phyloP scores from a whole-genome alignment of 1,140 invertebrate species.

The Archivesica marissinica region DNA sequence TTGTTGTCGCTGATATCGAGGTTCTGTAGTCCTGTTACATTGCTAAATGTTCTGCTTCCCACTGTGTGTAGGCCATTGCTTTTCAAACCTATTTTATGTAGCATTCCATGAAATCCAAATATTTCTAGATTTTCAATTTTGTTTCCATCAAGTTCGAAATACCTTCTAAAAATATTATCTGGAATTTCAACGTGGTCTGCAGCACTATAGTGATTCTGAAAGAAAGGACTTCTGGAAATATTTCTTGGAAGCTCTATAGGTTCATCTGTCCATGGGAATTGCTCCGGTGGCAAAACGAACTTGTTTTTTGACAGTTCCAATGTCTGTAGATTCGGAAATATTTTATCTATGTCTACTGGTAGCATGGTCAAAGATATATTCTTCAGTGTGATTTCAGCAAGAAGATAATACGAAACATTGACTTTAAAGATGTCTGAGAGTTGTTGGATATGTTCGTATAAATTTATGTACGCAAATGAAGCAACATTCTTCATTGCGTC shows the following conservation, averaged over 20 bases:
- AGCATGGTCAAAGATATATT: constrained; percentile 55
- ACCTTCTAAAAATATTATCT: constrained; percentile 60
- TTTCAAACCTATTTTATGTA: constrained; percentile 68
- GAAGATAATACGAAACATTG: constrained; percentile 15
- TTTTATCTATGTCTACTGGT: constrained; percentile 29
- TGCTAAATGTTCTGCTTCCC: constrained; percentile 57
- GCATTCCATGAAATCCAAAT: constrained; percentile 62
- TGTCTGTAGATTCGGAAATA: constrained; percentile 71
- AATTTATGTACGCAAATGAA: not conserved
- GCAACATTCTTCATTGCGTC: not conserved
- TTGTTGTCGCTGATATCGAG: constrained; percentile 4
- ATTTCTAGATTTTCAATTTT: constrained; percentile 60
- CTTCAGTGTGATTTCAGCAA: constrained; percentile 63
- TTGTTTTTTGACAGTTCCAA: constrained; percentile 68
- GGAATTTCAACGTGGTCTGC: constrained; percentile 52
- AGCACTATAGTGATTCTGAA: constrained; percentile 65
- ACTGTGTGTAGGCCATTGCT: constrained; percentile 60
- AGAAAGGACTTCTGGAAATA: constrained; percentile 60
- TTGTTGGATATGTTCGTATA: not conserved
- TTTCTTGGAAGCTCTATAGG: constrained; percentile 46
- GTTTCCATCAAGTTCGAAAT: constrained; percentile 67
- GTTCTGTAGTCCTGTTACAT: constrained; percentile 64
- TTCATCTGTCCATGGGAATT: constrained; percentile 68
- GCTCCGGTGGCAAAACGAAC: constrained; percentile 54
- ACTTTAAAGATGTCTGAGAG: constrained; percentile 43